Conservation (phyloP, 2,113 vertebrate species). For the Alaudala cheleensis region DNA sequence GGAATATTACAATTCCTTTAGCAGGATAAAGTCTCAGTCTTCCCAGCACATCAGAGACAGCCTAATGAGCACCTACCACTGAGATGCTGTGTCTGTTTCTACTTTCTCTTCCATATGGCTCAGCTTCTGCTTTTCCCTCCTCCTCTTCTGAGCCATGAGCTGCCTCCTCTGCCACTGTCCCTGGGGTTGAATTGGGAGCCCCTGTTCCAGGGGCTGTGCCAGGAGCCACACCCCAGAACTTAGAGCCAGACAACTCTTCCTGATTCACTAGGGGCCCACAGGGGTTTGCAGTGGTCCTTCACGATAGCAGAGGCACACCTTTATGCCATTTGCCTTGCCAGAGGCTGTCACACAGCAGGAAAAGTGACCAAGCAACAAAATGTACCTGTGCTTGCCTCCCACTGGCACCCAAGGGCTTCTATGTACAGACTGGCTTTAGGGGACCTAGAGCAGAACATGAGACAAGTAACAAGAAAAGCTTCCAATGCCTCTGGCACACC, state of each 20-base stretch:
- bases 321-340: not conserved
- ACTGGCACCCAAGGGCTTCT: accelerated
- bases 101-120: constrained; percentile 14
- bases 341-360: not conserved
- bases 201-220: not conserved
- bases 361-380: not conserved
- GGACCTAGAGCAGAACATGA: not conserved
- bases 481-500: not conserved
- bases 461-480: not conserved
- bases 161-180: not conserved
- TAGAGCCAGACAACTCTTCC: not conserved
- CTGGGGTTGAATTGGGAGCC: not conserved
- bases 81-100: not conserved
- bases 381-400: not conserved
- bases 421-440: not conserved
- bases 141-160: not conserved
- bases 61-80: constrained; percentile 3
- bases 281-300: not conserved
- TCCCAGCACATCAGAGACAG: not conserved
- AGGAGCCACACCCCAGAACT: not conserved
- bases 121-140: not conserved
- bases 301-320: accelerated
- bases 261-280: not conserved
- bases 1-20: not conserved
- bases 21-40: not conserved